Evolutionary conservation across 2,888 invertebrate genomes (phyloP).

Genomic region (Pseudococcus longispinus): DNA sequence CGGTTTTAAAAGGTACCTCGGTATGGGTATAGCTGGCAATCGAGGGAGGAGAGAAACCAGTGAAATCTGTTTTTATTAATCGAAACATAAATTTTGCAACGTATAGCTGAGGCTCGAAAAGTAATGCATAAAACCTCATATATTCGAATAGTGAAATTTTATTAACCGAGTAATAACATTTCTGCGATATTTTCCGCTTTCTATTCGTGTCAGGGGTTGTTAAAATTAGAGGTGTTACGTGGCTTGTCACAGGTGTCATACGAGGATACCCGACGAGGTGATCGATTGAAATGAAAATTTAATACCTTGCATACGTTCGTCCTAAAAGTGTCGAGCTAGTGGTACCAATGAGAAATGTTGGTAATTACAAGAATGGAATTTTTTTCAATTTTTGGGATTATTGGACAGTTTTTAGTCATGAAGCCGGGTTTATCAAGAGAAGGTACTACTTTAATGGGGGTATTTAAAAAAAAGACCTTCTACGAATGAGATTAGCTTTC

Average conservation of each 20-base stretch:
- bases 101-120: slow-evolving; percentile 37
- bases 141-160: slow-evolving; percentile 51
- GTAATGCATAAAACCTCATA: slow-evolving; percentile 48
- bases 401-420: neutral
- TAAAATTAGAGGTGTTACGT: neutral
- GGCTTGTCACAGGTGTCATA: neutral
- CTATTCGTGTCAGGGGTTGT: slow-evolving; percentile 6
- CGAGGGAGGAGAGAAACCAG: neutral
- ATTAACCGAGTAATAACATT: slow-evolving; percentile 53
- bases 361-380: neutral
- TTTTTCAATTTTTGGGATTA: neutral
- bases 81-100: slow-evolving; percentile 53
- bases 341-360: neutral
- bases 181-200: slow-evolving; percentile 34
- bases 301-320: too few relatives aligned
- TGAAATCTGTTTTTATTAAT: slow-evolving; percentile 55
- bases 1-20: neutral
- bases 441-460: too few relatives aligned
- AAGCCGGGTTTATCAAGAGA: too few relatives aligned
- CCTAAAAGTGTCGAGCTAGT: neutral
- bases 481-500: too few relatives aligned
- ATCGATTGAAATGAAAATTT: too few relatives aligned
- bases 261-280: neutral
- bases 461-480: too few relatives aligned
- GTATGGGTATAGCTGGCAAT: neutral